Base-by-base conservation (phyloP, 1,140 invertebrate genomes). In the Diploscapter pachys region DNA sequence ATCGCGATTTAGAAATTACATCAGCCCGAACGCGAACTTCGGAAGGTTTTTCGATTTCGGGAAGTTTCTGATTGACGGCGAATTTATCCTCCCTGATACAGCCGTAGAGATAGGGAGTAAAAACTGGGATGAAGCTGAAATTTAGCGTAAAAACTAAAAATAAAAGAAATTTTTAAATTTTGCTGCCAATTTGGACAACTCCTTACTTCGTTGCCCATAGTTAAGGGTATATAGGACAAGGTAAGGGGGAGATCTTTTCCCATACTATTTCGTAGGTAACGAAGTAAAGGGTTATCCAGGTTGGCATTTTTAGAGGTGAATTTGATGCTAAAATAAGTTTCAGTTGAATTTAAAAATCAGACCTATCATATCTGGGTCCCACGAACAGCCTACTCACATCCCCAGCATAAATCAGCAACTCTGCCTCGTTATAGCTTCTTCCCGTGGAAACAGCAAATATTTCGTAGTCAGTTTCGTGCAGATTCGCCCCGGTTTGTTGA, bases 341-440 rank as follows among this genome's bases (percentile, higher is more conserved):
- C 31, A 1, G 31, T 31, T 31, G 31, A 31, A 31, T 31, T 31
- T 31, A 51, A 11, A 52, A 5, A 2, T 11, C 56, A 13, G n/a
- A 68, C 74, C 74, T 64, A 9, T 72, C 53, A 53, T 76, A 76
- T 5, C 55, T 11, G 9, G 77, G 31, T 2, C 79, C 78, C n/a
- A 79, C 62, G 57, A 80, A 80, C 50, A 80, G 57, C 11, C 31
- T 54, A 71, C 50, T 75, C 54, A 55, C 63, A 62, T 78, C 75
- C 4, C 77, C 77, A 54, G 77, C 70, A 51, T 80, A 80, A 48
- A 80, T 11, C 4, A 68, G 13, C 31, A 80, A 59, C 61, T 80
- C 79, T 3, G 75, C 61, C 2, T 63, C 51, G 55, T 76, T 77
- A 75, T 77, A 78, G 52, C 77, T 57, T n/a, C 53, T 50, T 3